Percentiles rank a stretch among this genome's conserved stretches.
phyloP scores from a whole-genome alignment of 2,888 invertebrate species.

The Apantesis nais region DNA sequence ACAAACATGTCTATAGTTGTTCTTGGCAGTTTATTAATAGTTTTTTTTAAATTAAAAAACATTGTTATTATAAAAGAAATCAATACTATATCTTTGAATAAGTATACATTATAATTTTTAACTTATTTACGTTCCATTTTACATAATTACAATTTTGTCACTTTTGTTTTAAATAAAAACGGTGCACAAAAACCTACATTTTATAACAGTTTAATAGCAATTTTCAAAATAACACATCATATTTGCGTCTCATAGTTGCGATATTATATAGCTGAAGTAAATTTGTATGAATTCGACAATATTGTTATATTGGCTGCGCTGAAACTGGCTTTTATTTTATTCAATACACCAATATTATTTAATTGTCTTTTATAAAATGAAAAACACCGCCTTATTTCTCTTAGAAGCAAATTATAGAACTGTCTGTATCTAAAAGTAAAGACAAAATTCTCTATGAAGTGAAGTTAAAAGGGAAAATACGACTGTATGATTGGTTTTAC shows the following conservation, averaged over 20 bases:
- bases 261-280: not conserved
- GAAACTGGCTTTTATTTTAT: not conserved
- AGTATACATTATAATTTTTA: not conserved
- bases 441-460: slow-evolving; percentile 51
- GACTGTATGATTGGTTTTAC: slow-evolving; percentile 65
- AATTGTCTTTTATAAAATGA: not conserved
- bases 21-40: too few species aligned
- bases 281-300: not conserved
- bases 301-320: not conserved
- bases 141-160: not conserved
- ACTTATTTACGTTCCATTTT: not conserved
- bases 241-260: not conserved
- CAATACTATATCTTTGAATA: too few species aligned
- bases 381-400: not conserved
- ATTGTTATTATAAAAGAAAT: too few species aligned
- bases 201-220: not conserved
- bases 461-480: slow-evolving; percentile 61
- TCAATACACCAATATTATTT: not conserved
- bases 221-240: not conserved
- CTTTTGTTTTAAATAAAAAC: not conserved
- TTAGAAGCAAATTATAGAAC: slow-evolving; percentile 13
- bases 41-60: too few species aligned
- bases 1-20: too few species aligned
- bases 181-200: not conserved
- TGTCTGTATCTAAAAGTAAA: slow-evolving; percentile 37